A percentile compares a stretch with the other conserved stretches of the same genome.
Evolutionary conservation across 2,888 invertebrate genomes (phyloP).

Genomic region (Argyra leucocephala): DNA sequence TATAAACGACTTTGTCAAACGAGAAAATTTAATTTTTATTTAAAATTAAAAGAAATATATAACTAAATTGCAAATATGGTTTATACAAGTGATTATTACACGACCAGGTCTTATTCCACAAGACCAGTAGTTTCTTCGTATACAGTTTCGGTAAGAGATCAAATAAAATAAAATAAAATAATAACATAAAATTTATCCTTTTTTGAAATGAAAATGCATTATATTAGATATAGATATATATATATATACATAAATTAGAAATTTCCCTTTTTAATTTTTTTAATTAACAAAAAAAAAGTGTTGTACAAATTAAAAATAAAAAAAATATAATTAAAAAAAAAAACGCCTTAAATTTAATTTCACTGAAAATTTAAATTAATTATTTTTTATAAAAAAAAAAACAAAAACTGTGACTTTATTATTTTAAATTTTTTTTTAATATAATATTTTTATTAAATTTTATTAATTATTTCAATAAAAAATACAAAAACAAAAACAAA

Average conservation of each 20-base stretch:
- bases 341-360: too few relatives aligned
- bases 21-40: not conserved
- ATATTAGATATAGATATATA: not conserved
- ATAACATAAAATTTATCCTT: not conserved
- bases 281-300: too few relatives aligned
- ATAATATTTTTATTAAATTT: too few relatives aligned
- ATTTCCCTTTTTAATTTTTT: not conserved
- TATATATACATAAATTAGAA: not conserved
- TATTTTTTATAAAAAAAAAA: too few relatives aligned
- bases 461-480: too few relatives aligned
- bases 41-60: constrained; percentile 24
- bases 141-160: constrained; percentile 67
- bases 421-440: too few relatives aligned
- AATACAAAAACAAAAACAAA: not conserved
- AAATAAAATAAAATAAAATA: not conserved
- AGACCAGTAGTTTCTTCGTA: constrained; percentile 61
- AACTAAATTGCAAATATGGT: constrained; percentile 55
- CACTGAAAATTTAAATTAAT: too few relatives aligned
- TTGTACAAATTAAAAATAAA: too few relatives aligned
- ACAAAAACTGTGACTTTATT: too few relatives aligned
- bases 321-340: too few relatives aligned
- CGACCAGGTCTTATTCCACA: constrained; percentile 67
- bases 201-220: not conserved
- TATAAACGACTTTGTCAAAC: not conserved
- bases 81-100: constrained; percentile 87